Percentiles rank a stretch among this genome's conserved stretches.
Evolutionary conservation across 1,140 invertebrate species (phyloP).

Genomic region (Drosophila willistoni): DNA sequence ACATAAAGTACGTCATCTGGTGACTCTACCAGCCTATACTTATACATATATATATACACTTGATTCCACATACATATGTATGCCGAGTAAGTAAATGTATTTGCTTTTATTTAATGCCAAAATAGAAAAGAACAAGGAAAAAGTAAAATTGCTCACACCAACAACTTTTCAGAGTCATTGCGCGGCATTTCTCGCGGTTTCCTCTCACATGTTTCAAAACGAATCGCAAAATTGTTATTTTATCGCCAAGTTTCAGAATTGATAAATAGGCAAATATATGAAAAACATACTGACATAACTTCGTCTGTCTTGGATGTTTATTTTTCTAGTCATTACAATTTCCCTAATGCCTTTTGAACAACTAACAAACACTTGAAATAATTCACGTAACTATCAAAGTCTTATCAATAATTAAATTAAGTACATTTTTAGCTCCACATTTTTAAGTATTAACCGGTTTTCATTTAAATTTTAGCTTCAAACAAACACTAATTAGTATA

Average conservation of each 20-base stretch:
- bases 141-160: too few species aligned
- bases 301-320: too few species aligned
- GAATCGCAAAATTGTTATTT: not conserved
- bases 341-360: too few species aligned
- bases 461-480: too few species aligned
- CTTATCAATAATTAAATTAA: too few species aligned
- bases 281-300: too few species aligned
- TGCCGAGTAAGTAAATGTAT: conserved; percentile 1
- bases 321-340: too few species aligned
- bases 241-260: not conserved
- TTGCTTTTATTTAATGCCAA: conserved; percentile 16
- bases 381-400: too few species aligned
- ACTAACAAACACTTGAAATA: too few species aligned
- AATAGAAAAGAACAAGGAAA: conserved; percentile 19
- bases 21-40: conserved; percentile 41
- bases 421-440: too few species aligned
- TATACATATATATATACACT: conserved; percentile 1
- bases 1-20: conserved; percentile 59
- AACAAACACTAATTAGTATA: too few species aligned
- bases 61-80: conserved; percentile 8
- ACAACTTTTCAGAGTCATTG: conserved; percentile 12
- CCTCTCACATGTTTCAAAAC: conserved; percentile 6
- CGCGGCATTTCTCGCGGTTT: conserved; percentile 35
- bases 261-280: conserved; percentile 11
- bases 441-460: too few species aligned